A percentile compares a stretch with the other conserved stretches of the same genome.
Conservation (phyloP, 92 coral and sea anemone genomes). For the Ricordea florida region DNA sequence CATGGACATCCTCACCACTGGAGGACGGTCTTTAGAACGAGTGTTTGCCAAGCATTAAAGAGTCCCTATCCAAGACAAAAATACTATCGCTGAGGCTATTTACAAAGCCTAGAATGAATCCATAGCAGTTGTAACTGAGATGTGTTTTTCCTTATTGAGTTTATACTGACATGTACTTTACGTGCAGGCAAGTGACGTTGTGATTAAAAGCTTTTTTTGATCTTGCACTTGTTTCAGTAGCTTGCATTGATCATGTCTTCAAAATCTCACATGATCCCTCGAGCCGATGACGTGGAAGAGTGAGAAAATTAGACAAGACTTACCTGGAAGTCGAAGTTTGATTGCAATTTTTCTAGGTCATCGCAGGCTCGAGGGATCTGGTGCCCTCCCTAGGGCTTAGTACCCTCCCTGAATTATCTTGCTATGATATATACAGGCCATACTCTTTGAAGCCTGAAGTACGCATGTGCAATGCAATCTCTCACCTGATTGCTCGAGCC, state of each 20-base stretch:
- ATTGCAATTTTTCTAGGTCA: constrained; percentile 23
- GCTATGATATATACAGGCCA: constrained; percentile 21
- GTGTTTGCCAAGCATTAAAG: constrained; percentile 19
- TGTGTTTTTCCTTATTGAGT: background rate
- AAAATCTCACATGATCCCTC: constrained; percentile 36
- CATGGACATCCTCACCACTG: constrained; percentile 13
- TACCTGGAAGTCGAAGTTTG: constrained; percentile 43
- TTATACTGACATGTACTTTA: too few relatives aligned
- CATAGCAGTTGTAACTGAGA: background rate
- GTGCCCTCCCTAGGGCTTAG: constrained; percentile 40
- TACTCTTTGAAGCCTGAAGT: constrained; percentile 42
- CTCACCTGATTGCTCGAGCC: constrained; percentile 32
- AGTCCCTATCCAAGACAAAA: background rate
- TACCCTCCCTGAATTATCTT: constrained; percentile 13
- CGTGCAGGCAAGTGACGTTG: background rate
- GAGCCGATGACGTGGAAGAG: background rate
- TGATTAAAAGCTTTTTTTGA: background rate
- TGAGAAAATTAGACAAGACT: too few relatives aligned
- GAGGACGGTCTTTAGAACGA: constrained; percentile 25
- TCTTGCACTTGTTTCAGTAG: background rate
- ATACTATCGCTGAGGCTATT: constrained; percentile 1
- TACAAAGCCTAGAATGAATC: background rate
- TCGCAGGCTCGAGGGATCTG: constrained; percentile 25
- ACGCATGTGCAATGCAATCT: constrained; percentile 40
- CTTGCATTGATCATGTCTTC: constrained; percentile 11